Conservation (phyloP, 2,797 vertebrate species). For the Apogon hyalosoma region DNA sequence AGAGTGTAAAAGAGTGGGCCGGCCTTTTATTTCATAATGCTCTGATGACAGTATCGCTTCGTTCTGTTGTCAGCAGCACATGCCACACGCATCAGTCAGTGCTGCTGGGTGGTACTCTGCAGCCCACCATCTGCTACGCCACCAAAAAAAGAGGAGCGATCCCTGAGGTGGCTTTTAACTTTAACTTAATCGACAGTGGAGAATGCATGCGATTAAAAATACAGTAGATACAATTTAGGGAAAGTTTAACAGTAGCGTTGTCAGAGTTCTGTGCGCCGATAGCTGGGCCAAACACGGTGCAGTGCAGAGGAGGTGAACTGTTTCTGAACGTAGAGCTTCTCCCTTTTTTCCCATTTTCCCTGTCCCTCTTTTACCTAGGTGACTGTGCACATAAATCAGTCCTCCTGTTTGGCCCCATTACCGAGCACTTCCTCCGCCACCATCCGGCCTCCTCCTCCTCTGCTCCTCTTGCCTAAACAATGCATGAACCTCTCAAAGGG, state of each 20-base stretch:
- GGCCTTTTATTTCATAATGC: slow-evolving; percentile 25
- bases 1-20: background rate
- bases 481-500: slow-evolving; percentile 90
- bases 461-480: slow-evolving; percentile 87
- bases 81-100: slow-evolving; percentile 30
- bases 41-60: background rate
- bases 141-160: background rate
- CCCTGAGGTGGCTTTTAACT: slow-evolving; percentile 43
- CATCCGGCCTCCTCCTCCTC: slow-evolving; percentile 55
- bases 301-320: slow-evolving; percentile 27
- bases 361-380: slow-evolving; percentile 40
- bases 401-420: slow-evolving; percentile 77
- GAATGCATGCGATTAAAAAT: slow-evolving; percentile 58
- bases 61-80: slow-evolving; percentile 35
- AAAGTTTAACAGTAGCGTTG: slow-evolving; percentile 20
- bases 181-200: slow-evolving; percentile 28
- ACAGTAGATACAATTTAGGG: slow-evolving; percentile 30
- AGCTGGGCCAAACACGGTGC: slow-evolving; percentile 19
- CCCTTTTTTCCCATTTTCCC: background rate
- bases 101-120: slow-evolving; percentile 19
- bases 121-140: slow-evolving; percentile 44
- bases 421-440: slow-evolving; percentile 62
- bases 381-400: slow-evolving; percentile 75
- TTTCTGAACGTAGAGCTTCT: slow-evolving; percentile 47
- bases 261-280: background rate